phyloP scores from a whole-genome alignment of 2,797 vertebrate genomes.

The Muscicapa comitata region DNA sequence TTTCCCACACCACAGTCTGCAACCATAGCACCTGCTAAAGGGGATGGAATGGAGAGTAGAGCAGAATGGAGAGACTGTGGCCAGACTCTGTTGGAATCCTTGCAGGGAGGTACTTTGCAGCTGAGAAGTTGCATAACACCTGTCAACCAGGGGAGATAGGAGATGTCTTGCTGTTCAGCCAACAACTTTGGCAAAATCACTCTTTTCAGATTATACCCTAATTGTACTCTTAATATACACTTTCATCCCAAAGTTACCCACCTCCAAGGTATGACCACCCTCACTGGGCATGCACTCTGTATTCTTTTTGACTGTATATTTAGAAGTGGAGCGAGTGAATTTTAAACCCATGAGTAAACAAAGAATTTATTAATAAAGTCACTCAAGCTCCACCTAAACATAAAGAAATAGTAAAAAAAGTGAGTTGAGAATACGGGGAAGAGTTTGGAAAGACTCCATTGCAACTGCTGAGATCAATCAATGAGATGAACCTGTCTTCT shows the following conservation, averaged over 20 bases:
- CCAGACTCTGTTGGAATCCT: background rate
- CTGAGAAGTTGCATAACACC: background rate
- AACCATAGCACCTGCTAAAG: background rate
- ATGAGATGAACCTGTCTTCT: background rate
- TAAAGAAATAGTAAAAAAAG: background rate
- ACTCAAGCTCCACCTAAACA: background rate
- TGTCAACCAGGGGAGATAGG: background rate
- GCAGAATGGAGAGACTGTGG: background rate
- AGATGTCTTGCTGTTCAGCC: background rate
- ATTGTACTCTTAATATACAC: background rate
- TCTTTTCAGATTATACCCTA: background rate
- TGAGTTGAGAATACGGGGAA: background rate
- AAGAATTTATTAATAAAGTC: background rate
- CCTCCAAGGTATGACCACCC: background rate
- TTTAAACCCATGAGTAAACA: background rate
- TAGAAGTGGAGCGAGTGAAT: background rate
- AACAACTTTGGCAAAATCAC: background rate
- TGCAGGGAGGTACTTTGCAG: background rate
- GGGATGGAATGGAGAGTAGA: background rate
- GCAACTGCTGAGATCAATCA: background rate
- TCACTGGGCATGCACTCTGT: background rate
- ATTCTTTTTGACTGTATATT: background rate
- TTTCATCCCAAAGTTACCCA: background rate
- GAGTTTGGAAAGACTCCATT: background rate
- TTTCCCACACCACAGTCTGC: background rate